These are phyloP conservation scores for Apodemus agrarius DNA, from an alignment of 2,797 vertebrate species.

Conservation along the genomic window DNA sequence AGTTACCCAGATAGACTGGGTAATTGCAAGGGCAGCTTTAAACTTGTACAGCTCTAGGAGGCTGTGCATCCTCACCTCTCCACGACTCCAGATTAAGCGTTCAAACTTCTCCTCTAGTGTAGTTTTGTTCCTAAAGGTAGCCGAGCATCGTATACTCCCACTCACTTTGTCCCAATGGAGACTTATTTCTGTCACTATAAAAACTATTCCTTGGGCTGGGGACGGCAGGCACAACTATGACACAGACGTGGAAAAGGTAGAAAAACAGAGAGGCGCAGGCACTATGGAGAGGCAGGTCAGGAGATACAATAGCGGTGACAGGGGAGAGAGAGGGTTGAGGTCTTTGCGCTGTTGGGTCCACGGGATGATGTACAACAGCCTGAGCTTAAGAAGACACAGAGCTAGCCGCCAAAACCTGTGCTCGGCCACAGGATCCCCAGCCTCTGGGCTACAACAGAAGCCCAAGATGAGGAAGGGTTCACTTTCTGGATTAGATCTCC, in stretches of 20 bases:
- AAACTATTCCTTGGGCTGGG: background rate
- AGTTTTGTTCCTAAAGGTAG: constrained; percentile 53
- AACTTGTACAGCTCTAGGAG: background rate
- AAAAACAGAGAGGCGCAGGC: background rate
- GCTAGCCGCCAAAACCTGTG: background rate
- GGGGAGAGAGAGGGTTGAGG: background rate
- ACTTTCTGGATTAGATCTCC: background rate
- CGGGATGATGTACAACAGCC: background rate
- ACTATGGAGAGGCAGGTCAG: too few relatives aligned
- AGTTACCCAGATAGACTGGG: background rate
- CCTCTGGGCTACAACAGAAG: background rate
- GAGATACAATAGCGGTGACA: background rate
- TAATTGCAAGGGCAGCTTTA: background rate
- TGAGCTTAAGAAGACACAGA: background rate
- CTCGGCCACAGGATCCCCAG: background rate
- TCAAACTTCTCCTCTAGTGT: constrained; percentile 1
- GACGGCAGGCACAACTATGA: background rate
- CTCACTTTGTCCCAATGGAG: constrained; percentile 34
- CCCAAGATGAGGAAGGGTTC: background rate
- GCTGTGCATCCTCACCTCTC: background rate
- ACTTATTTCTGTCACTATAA: constrained; percentile 34
- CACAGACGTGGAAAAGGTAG: background rate
- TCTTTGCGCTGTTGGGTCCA: background rate
- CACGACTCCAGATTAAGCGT: background rate
- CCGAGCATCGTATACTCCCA: background rate